Evolutionary conservation across 1,140 invertebrate genomes (phyloP).

Genomic region (Papilio glaucus): DNA sequence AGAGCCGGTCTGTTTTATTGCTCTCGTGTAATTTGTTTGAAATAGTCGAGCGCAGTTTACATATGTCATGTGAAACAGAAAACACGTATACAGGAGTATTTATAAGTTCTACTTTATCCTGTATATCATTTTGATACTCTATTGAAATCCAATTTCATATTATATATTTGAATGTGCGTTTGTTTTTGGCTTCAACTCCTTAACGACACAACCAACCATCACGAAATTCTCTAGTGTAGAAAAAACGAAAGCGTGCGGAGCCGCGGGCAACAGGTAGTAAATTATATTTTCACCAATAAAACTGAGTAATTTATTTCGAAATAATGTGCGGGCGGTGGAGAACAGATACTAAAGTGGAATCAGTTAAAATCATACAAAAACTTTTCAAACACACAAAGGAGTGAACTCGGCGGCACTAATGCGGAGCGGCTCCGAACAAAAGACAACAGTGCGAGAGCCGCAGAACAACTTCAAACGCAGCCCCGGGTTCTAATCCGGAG

Average conservation of each 20-base stretch:
- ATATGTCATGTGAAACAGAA: neutral
- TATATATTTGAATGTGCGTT: too few relatives aligned
- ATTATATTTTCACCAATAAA: too few relatives aligned
- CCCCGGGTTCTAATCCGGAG: neutral
- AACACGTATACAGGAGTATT: neutral
- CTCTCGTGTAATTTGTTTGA: neutral
- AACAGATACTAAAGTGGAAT: neutral
- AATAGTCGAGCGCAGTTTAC: neutral
- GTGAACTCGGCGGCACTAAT: neutral
- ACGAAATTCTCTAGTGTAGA: too few relatives aligned
- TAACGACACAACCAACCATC: too few relatives aligned
- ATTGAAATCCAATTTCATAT: too few relatives aligned
- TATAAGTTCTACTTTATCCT: neutral
- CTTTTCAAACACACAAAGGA: conserved; percentile 3
- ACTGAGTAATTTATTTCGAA: neutral
- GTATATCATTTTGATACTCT: neutral
- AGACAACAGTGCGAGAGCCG: neutral
- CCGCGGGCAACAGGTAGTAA: too few relatives aligned
- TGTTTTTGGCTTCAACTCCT: too few relatives aligned
- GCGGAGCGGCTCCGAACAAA: neutral
- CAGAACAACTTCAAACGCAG: neutral
- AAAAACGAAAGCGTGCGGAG: too few relatives aligned
- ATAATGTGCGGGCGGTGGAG: neutral
- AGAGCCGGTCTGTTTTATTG: neutral
- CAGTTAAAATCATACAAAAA: neutral